phyloP scores from a whole-genome alignment of 2,888 invertebrate genomes.

The Temnothorax unifasciatus region DNA sequence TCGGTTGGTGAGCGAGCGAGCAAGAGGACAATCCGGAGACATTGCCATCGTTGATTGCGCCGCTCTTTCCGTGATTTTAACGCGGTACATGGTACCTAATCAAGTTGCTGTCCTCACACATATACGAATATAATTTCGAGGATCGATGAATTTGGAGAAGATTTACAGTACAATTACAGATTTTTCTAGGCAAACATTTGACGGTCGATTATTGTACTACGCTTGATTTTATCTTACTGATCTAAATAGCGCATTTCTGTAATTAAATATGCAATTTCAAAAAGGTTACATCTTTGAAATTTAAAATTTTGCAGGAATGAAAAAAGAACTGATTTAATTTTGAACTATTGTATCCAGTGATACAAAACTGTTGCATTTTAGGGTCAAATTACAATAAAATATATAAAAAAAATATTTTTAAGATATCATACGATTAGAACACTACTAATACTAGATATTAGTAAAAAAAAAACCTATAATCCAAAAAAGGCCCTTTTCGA shows the following conservation, averaged over 20 bases:
- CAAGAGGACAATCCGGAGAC: slow-evolving; percentile 52
- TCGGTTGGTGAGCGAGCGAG: slow-evolving; percentile 5
- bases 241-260: background rate
- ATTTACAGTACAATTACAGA: background rate
- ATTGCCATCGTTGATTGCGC: slow-evolving; percentile 31
- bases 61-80: slow-evolving; percentile 38
- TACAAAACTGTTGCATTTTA: no score
- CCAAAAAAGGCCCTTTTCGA: no score
- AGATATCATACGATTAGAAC: no score
- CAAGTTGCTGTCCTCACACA: background rate
- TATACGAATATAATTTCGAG: background rate
- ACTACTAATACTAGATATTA: no score
- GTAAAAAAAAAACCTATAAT: no score
- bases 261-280: background rate
- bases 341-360: no score
- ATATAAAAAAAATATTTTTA: no score
- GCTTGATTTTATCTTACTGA: background rate
- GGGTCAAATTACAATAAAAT: no score
- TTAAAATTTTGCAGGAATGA: no score
- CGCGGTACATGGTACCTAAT: slow-evolving; percentile 7
- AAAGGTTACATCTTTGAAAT: no score
- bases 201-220: background rate
- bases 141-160: background rate
- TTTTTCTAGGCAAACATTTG: background rate
- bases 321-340: no score